phyloP scores from a whole-genome alignment of 2,888 invertebrate genomes.

The Pimpla rufipes region DNA sequence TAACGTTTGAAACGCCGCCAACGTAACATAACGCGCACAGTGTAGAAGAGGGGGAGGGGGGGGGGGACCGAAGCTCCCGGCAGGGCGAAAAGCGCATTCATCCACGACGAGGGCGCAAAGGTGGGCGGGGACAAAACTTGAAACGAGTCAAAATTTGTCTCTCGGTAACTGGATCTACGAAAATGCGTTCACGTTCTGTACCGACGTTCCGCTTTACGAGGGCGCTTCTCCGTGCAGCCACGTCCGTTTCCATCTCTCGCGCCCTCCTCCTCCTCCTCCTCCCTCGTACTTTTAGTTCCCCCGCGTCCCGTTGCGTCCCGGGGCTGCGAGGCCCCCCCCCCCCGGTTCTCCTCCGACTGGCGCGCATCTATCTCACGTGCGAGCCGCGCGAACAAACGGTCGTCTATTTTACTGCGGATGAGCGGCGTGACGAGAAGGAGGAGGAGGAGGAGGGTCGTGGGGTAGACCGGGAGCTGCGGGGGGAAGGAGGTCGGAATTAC shows the following conservation, averaged over 20 bases:
- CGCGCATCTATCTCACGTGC: constrained; percentile 73
- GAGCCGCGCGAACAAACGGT: constrained; percentile 73
- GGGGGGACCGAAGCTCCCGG: constrained; percentile 56
- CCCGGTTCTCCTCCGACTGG: constrained; percentile 59
- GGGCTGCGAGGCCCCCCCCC: constrained; percentile 53
- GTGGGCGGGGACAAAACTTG: constrained; percentile 65
- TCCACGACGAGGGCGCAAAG: constrained; percentile 14
- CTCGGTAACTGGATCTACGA: constrained; percentile 73
- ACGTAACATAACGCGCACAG: constrained; percentile 51
- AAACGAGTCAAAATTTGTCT: constrained; percentile 73
- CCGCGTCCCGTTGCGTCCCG: constrained; percentile 18
- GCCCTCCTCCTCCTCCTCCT: constrained; percentile 56
- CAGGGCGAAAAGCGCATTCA: constrained; percentile 51
- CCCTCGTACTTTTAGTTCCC: constrained; percentile 60
- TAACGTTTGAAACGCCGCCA: constrained; percentile 49
- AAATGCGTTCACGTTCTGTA: constrained; percentile 73
- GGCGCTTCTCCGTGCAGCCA: constrained; percentile 69
- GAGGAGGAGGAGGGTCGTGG: constrained; percentile 32
- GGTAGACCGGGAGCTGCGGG: constrained; percentile 32
- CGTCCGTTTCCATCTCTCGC: constrained; percentile 65
- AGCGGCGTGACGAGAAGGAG: constrained; percentile 68
- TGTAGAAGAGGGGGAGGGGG: too few relatives aligned
- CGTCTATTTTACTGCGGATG: constrained; percentile 74
- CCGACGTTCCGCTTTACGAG: constrained; percentile 71
- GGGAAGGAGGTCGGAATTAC: constrained; percentile 48